Conservation (phyloP, 2,797 vertebrate species). For the Syndactyla subalaris region DNA sequence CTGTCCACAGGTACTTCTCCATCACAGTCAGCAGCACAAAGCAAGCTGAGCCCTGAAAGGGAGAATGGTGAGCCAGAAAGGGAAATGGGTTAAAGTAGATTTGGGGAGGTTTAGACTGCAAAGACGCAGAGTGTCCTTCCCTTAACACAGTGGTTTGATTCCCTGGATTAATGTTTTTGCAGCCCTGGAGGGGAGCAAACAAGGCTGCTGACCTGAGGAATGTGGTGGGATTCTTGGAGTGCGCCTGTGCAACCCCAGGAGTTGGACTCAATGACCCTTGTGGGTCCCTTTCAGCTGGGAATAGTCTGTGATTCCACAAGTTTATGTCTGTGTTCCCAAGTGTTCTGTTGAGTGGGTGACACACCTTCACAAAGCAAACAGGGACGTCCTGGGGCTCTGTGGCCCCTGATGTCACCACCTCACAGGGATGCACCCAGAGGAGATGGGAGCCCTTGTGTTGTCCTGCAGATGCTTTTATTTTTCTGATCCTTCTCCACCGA, state of each 20-base stretch:
- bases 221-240: neutral
- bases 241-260: neutral
- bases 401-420: neutral
- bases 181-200: neutral
- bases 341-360: neutral
- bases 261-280: too few relatives aligned
- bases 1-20: accelerated
- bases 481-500: neutral
- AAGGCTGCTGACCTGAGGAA: neutral
- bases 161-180: neutral
- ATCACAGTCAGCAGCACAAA: neutral
- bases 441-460: neutral
- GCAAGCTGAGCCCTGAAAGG: neutral
- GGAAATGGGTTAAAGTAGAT: neutral
- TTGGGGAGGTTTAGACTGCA: neutral
- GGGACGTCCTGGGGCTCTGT: neutral
- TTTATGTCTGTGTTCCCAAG: neutral
- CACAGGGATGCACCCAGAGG: neutral
- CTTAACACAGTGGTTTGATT: neutral
- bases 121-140: neutral
- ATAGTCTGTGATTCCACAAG: neutral
- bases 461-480: neutral
- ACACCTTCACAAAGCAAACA: neutral
- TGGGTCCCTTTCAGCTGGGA: neutral
- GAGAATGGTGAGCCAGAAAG: neutral